Conservation (phyloP, 2,113 vertebrate species). For the Aviceda subcristata region DNA sequence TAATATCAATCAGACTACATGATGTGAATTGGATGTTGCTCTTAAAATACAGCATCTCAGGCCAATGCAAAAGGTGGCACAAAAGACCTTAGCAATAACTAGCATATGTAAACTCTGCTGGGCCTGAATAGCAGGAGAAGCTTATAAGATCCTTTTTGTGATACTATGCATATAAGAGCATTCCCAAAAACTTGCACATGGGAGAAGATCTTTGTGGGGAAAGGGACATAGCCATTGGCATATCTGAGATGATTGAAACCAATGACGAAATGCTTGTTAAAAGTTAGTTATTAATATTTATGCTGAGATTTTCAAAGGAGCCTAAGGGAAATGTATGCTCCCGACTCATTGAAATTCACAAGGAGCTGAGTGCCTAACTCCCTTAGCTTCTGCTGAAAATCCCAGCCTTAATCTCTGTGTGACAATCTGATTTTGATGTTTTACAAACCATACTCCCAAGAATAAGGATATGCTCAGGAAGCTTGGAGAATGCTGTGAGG, state of each 20-base stretch:
- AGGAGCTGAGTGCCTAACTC: slow-evolving; percentile 44
- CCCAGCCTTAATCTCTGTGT: slow-evolving; percentile 46
- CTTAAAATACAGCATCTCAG: background rate
- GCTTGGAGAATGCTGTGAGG: background rate
- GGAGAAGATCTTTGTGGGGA: background rate
- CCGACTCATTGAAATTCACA: slow-evolving; percentile 39
- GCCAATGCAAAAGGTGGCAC: background rate
- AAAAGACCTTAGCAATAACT: background rate
- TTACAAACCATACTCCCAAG: slow-evolving; percentile 15
- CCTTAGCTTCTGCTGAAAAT: slow-evolving; percentile 41
- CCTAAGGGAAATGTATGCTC: slow-evolving; percentile 16
- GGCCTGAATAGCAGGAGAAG: background rate
- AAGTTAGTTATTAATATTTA: slow-evolving; percentile 52
- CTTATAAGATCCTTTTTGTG: background rate
- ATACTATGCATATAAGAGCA: background rate
- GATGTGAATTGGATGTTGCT: background rate
- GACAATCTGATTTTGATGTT: slow-evolving; percentile 55
- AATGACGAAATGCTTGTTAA: slow-evolving; percentile 54
- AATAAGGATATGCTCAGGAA: slow-evolving; percentile 4
- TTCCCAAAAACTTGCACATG: background rate
- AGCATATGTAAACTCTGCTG: background rate
- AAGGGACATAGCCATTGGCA: slow-evolving; percentile 8
- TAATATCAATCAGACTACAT: background rate
- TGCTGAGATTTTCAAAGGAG: slow-evolving; percentile 37
- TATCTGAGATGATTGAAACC: slow-evolving; percentile 10